Evolutionary conservation across 2,888 invertebrate genomes (phyloP).

Genomic region (Odontocolon sp.): DNA sequence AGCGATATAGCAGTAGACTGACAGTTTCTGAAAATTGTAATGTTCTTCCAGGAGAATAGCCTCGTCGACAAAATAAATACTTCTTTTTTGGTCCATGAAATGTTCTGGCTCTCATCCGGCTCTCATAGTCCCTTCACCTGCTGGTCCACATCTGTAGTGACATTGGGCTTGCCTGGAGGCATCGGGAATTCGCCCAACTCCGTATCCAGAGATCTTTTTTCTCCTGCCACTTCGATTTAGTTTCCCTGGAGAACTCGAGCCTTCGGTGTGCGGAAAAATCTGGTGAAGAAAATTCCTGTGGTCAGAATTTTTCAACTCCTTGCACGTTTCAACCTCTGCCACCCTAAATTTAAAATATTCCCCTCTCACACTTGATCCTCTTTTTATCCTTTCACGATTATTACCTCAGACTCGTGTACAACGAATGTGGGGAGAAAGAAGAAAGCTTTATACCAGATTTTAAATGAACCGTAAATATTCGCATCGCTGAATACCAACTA

Average conservation of each 20-base stretch:
- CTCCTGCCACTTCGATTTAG: conserved; percentile 4
- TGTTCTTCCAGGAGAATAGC: neutral
- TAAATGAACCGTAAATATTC: conserved; percentile 34
- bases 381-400: conserved; percentile 37
- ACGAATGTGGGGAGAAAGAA: conserved; percentile 1
- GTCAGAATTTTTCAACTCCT: conserved; percentile 2
- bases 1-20: neutral
- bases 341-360: conserved; percentile 35
- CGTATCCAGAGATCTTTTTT: neutral
- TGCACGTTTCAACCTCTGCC: conserved; percentile 5
- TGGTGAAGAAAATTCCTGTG: neutral
- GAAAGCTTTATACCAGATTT: conserved; percentile 20
- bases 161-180: neutral
- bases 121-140: neutral
- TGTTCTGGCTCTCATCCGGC: neutral
- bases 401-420: conserved; percentile 26
- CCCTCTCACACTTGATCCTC: conserved; percentile 12
- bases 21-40: neutral
- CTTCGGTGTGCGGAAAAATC: neutral
- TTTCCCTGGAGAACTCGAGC: neutral
- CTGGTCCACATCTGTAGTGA: neutral
- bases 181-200: neutral
- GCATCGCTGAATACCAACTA: conserved; percentile 1
- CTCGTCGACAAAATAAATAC: conserved; percentile 25
- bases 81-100: neutral